A percentile compares a stretch with the other conserved stretches of the same genome.
Conservation (phyloP, 92 coral and sea anemone genomes). For the Parazoanthus swiftii region DNA sequence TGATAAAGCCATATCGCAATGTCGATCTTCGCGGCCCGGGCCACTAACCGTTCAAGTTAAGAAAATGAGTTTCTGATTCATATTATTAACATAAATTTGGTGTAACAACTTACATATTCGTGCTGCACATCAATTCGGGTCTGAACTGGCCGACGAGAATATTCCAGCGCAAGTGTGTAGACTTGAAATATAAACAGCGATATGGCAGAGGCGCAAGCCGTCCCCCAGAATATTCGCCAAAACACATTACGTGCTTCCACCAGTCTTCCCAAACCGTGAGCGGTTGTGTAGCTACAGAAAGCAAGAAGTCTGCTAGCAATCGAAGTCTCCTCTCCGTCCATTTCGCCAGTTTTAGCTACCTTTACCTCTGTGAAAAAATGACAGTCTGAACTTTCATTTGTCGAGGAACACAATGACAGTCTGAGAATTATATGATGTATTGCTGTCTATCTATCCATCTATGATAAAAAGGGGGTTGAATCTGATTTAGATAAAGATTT, state of each 20-base stretch:
- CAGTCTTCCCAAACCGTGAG: slow-evolving; percentile 34
- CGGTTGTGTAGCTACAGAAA: slow-evolving; percentile 36
- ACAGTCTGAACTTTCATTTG: too few relatives aligned
- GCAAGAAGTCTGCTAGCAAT: neutral
- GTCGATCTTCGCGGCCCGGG: too few relatives aligned
- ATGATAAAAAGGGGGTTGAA: too few relatives aligned
- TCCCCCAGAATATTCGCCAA: slow-evolving; percentile 28
- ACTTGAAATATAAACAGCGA: slow-evolving; percentile 6
- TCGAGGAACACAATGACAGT: too few relatives aligned
- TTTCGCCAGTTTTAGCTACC: neutral
- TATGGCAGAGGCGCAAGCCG: slow-evolving; percentile 2
- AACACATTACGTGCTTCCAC: neutral
- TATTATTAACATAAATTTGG: too few relatives aligned
- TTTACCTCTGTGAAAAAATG: too few relatives aligned
- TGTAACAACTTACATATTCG: slow-evolving; percentile 9
- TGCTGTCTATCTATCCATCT: too few relatives aligned
- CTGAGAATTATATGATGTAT: too few relatives aligned
- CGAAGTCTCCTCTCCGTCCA: neutral
- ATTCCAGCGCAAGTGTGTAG: neutral
- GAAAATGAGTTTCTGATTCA: too few relatives aligned
- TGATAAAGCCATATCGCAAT: too few relatives aligned
- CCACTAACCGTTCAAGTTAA: too few relatives aligned
- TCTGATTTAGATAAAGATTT: too few relatives aligned
- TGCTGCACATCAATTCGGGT: slow-evolving; percentile 20
- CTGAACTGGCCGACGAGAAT: slow-evolving; percentile 6